Evolutionary conservation across 2,113 vertebrate genomes (phyloP).

Genomic region (Antigone vipio): DNA sequence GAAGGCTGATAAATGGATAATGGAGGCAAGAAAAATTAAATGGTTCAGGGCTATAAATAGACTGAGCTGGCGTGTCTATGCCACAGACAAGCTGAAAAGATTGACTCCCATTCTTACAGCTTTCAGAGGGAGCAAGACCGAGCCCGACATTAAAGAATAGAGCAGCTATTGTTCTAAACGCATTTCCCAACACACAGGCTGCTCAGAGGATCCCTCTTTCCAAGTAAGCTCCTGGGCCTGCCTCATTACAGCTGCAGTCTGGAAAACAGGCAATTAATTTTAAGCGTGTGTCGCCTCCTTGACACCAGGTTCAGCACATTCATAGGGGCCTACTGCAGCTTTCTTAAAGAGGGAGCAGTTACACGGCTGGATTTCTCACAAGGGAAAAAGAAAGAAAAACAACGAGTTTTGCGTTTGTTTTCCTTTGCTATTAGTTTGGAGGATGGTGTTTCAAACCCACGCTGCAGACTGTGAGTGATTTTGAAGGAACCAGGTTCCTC

Average conservation of each 20-base stretch:
- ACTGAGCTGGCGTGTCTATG: background rate
- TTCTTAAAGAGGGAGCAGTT: background rate
- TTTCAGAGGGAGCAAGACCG: background rate
- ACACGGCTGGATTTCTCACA: background rate
- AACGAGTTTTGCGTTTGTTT: fast-evolving
- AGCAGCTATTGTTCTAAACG: conserved; percentile 49
- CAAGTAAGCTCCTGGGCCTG: background rate
- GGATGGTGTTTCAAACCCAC: background rate
- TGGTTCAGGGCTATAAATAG: conserved; percentile 43
- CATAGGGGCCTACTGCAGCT: background rate
- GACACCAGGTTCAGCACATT: conserved; percentile 19
- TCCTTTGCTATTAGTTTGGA: background rate
- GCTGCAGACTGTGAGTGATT: background rate
- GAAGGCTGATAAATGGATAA: conserved; percentile 27
- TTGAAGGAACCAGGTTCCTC: background rate
- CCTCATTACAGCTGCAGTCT: conserved; percentile 47
- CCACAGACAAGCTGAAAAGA: conserved; percentile 29
- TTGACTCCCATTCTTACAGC: conserved; percentile 11
- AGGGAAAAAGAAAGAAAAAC: background rate
- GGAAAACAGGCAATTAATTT: conserved; percentile 52
- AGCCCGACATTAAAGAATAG: conserved; percentile 13
- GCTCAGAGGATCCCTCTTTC: conserved; percentile 14
- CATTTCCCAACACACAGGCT: conserved; percentile 16
- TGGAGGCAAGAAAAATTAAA: conserved; percentile 47
- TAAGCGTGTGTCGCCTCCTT: background rate